Conservation (phyloP, 2,113 vertebrate species). For the Chaetodon auriga region DNA sequence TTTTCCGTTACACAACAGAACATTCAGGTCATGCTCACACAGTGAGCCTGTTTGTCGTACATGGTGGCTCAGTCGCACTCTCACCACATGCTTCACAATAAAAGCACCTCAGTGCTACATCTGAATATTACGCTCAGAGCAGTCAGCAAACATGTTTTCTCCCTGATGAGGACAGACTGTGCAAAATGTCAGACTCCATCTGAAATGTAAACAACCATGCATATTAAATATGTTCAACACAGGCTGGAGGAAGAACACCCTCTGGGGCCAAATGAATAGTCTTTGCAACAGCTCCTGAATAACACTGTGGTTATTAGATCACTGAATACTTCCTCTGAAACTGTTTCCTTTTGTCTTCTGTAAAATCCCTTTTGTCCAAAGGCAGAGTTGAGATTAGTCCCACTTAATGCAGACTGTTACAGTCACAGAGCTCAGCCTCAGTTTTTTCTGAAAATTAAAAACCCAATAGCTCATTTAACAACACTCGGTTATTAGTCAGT, state of each 20-base stretch:
- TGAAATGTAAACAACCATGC: conserved; percentile 64
- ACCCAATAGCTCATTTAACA: not conserved
- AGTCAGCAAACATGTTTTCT: conserved; percentile 39
- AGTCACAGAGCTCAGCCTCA: not conserved
- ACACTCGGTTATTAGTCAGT: not conserved
- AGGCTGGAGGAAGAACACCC: not conserved
- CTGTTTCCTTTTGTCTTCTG: not conserved
- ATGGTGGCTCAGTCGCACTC: conserved; percentile 56
- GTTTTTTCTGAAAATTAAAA: not conserved
- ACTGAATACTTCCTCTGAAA: not conserved
- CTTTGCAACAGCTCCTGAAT: not conserved
- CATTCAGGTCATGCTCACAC: conserved; percentile 72
- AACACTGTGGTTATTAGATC: conserved; percentile 27
- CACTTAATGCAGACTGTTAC: not conserved
- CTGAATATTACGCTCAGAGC: conserved; percentile 40
- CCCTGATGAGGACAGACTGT: conserved; percentile 54
- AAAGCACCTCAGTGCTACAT: conserved; percentile 63
- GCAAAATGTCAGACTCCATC: conserved; percentile 52
- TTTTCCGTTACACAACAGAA: conserved; percentile 49
- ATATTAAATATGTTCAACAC: conserved; percentile 40
- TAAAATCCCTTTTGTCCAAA: conserved; percentile 39
- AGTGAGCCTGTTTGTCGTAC: conserved; percentile 64
- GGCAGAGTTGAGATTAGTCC: not conserved
- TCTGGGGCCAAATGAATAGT: conserved; percentile 1
- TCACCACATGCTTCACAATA: conserved; percentile 65